Base-by-base conservation (phyloP, 1,140 invertebrate genomes). In the Drosophila kohkoa region DNA sequence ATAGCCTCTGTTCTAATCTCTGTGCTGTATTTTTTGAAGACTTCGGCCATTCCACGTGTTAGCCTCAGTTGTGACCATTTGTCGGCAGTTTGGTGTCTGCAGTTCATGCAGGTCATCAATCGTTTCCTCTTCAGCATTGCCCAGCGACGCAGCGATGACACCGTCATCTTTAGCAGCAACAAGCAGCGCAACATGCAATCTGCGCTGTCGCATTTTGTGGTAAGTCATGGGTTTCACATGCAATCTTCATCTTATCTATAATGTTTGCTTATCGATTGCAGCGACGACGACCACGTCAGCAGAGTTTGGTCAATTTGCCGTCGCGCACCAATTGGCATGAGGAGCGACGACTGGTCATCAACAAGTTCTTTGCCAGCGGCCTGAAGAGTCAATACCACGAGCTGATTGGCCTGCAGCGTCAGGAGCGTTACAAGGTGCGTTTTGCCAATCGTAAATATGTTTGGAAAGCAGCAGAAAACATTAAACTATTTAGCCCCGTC, bases 61-160 rank as follows among this genome's bases (percentile, higher is more conserved):
- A 99, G 98, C 96, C 94, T 96, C 25, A 96, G 97, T 5, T 96
- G 96, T 8, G 97, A 99, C 93, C 98, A 99, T 93, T 93, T 97
- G 5, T 95, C 95, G 57, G 96, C 97, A 81, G 93, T 97, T 13
- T 99, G 98, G 98, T 99, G 98, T 91, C 97, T 98, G 85, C 97
- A 99, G 92, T 93, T 98, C 20, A 95, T 99, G 7, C 90, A 98
- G 81, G 94, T 95, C 0, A 94, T 98, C 46, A 95, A 96, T 28
- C 93, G 96, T 82, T 95, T 96, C 52, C 93, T 99, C 2, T 99
- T 98, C 93, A 96, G 97, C 90, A 95, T 96, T n/a, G 81, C 90
- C 62, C 94, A 92, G 1, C 58, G 62, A 11, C 75, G 76, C 38
- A 54, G 55, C 11, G 76, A 82, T n/a, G 60, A 60, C 8, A 46